Conservation (phyloP, 1,140 invertebrate genomes). For the Psix sp. region DNA sequence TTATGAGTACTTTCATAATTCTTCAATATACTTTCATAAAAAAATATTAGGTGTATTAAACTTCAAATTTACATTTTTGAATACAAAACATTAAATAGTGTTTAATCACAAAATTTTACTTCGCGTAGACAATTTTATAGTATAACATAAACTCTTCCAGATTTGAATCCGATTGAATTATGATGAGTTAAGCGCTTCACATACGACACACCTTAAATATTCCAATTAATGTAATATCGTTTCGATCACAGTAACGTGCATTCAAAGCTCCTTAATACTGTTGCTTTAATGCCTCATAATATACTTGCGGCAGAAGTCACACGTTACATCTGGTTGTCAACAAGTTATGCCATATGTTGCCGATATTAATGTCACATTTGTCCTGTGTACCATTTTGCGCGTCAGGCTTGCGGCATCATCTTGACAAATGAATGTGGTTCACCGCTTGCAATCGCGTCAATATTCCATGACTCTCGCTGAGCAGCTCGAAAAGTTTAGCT, state of each 20-base stretch:
- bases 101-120: no score
- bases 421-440: slow-evolving; percentile 53
- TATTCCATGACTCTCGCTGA: slow-evolving; percentile 42
- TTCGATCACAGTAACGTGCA: slow-evolving; percentile 20
- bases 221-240: slow-evolving; percentile 23
- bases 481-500: slow-evolving; percentile 50
- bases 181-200: no score
- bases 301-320: slow-evolving; percentile 44
- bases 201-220: no score
- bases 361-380: slow-evolving; percentile 58
- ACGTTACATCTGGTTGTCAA: slow-evolving; percentile 54
- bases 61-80: no score
- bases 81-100: no score
- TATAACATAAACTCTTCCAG: no score
- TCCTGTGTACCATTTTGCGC: slow-evolving; percentile 35
- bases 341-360: slow-evolving; percentile 56
- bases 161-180: no score
- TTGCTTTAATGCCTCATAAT: slow-evolving; percentile 49
- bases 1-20: no score
- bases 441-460: slow-evolving; percentile 39
- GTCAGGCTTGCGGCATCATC: slow-evolving; percentile 28
- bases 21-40: no score
- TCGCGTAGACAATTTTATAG: no score
- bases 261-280: slow-evolving; percentile 41
- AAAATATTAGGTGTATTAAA: no score